These are phyloP conservation scores for Caenorhabditis drosophilae DNA, from an alignment of 2,888 invertebrate genomes.

Conservation along the genomic window DNA sequence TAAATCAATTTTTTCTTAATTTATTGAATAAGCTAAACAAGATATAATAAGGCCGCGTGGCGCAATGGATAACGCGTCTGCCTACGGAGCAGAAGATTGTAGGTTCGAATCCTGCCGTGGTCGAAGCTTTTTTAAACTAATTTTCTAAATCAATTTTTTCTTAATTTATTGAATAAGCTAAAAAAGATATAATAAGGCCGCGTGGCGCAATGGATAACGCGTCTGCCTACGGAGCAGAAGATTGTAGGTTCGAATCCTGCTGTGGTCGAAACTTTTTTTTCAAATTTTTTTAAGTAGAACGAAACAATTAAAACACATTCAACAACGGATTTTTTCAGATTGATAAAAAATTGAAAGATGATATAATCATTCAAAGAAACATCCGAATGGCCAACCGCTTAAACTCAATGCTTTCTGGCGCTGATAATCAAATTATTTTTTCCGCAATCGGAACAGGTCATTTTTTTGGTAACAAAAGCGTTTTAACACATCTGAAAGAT, in stretches of 20 bases:
- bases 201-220: conserved; percentile 66
- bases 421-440: conserved; percentile 72
- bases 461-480: conserved; percentile 47
- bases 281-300: too few species aligned
- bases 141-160: too few species aligned
- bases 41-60: conserved; percentile 63
- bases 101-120: conserved; percentile 68
- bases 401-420: conserved; percentile 70
- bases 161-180: too few species aligned
- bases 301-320: not conserved
- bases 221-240: conserved; percentile 70
- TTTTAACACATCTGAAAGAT: conserved; percentile 35
- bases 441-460: conserved; percentile 74
- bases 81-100: conserved; percentile 70
- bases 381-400: conserved; percentile 72
- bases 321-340: conserved; percentile 53
- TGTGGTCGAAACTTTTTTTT: conserved; percentile 45
- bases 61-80: conserved; percentile 69
- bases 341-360: conserved; percentile 72
- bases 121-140: conserved; percentile 39
- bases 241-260: conserved; percentile 70
- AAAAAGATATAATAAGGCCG: too few species aligned
- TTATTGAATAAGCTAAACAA: too few species aligned
- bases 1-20: too few species aligned
- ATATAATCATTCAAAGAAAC: conserved; percentile 73